phyloP scores from a whole-genome alignment of 2,113 vertebrate genomes.

The Hiodon alosoides region DNA sequence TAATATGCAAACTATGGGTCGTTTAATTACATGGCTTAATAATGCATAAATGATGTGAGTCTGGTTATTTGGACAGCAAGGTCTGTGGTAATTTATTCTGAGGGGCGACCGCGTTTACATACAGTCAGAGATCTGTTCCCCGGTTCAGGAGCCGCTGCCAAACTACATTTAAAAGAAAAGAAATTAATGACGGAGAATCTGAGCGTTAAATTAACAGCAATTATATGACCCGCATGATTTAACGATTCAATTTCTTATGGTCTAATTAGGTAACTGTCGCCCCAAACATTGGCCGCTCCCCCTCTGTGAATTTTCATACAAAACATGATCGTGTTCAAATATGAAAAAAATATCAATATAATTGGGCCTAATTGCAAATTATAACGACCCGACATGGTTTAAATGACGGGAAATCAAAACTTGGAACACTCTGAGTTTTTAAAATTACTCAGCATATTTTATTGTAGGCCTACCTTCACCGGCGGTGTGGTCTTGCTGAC shows the following conservation, averaged over 20 bases:
- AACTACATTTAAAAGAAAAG: slow-evolving; percentile 83
- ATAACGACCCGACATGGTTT: slow-evolving; percentile 24
- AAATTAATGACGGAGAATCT: slow-evolving; percentile 96
- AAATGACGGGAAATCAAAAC: slow-evolving; percentile 26
- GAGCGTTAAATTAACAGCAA: slow-evolving; percentile 99
- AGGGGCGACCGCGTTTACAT: slow-evolving; percentile 71
- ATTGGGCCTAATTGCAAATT: slow-evolving; percentile 21
- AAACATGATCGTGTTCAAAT: slow-evolving; percentile 28
- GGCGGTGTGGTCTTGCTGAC: background rate
- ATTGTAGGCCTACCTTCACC: background rate
- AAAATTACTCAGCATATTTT: slow-evolving; percentile 8
- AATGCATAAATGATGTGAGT: slow-evolving; percentile 94
- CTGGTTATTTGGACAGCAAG: slow-evolving; percentile 86
- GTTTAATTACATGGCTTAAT: slow-evolving; percentile 99
- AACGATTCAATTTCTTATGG: slow-evolving; percentile 96
- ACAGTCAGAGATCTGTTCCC: slow-evolving; percentile 65
- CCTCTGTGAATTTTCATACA: slow-evolving; percentile 49
- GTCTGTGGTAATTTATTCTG: slow-evolving; percentile 79
- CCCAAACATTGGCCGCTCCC: slow-evolving; percentile 77
- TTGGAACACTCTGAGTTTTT: slow-evolving; percentile 5
- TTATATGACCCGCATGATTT: slow-evolving; percentile 90
- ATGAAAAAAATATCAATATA: slow-evolving; percentile 16
- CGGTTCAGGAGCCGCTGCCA: slow-evolving; percentile 75
- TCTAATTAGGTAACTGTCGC: slow-evolving; percentile 93
- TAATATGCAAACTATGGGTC: slow-evolving; percentile 99